phyloP scores from a whole-genome alignment of 2,888 invertebrate genomes.

The Myopa testacea region DNA sequence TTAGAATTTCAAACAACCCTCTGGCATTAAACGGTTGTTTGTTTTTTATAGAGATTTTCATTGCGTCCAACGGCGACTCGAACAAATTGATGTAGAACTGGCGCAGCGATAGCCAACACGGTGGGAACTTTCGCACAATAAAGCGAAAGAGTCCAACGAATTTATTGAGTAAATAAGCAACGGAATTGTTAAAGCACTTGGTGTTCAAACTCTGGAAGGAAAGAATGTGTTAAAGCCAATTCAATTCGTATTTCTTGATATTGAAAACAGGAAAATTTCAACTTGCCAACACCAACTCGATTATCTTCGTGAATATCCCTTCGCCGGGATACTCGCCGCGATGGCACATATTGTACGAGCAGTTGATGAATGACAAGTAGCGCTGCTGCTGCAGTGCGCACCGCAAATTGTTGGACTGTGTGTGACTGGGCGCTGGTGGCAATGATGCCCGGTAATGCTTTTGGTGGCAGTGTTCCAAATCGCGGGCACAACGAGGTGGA shows the following conservation, averaged over 20 bases:
- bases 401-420: slow-evolving; percentile 54
- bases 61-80: slow-evolving; percentile 49
- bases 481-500: slow-evolving; percentile 60
- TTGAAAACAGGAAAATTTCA: not conserved
- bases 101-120: slow-evolving; percentile 64
- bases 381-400: slow-evolving; percentile 56
- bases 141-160: slow-evolving; percentile 56
- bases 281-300: slow-evolving; percentile 63
- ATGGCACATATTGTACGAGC: slow-evolving; percentile 57
- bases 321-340: slow-evolving; percentile 63
- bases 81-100: slow-evolving; percentile 57
- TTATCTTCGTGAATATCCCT: slow-evolving; percentile 57
- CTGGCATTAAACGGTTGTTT: slow-evolving; percentile 45
- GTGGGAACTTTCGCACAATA: slow-evolving; percentile 62
- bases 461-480: slow-evolving; percentile 58
- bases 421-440: slow-evolving; percentile 55
- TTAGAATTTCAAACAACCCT: slow-evolving; percentile 52
- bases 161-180: slow-evolving; percentile 52
- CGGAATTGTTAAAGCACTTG: slow-evolving; percentile 42
- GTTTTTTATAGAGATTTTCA: slow-evolving; percentile 47
- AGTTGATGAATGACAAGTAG: slow-evolving; percentile 59
- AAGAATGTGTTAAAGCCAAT: not conserved
- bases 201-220: slow-evolving; percentile 52
- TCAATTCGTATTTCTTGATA: slow-evolving; percentile 1
- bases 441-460: slow-evolving; percentile 59